Percentiles rank a stretch among this genome's conserved stretches.
These are phyloP conservation scores for Melanostigma gelatinosum DNA, from an alignment of 2,113 vertebrate species.

Conservation along the genomic window DNA sequence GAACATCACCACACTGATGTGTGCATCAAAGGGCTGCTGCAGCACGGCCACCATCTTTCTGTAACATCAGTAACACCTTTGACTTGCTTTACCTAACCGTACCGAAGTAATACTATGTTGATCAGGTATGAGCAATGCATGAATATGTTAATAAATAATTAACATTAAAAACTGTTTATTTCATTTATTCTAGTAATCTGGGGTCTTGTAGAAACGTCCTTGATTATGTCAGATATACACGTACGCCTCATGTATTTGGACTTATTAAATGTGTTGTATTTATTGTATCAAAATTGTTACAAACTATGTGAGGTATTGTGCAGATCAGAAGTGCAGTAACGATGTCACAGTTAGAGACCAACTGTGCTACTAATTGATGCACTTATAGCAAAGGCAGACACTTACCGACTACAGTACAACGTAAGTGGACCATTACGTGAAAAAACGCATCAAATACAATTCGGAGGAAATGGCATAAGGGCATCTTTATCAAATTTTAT, in stretches of 20 bases:
- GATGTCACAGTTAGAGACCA: neutral
- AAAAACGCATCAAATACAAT: neutral
- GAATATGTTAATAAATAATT: neutral
- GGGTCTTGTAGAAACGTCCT: neutral
- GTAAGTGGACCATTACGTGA: constrained; percentile 4
- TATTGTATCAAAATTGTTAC: too few relatives aligned
- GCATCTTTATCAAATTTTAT: neutral
- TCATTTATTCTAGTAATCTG: neutral
- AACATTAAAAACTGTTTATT: neutral
- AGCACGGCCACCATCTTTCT: too few relatives aligned
- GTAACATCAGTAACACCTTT: too few relatives aligned
- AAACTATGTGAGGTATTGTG: neutral
- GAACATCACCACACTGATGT: neutral
- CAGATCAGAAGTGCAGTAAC: neutral
- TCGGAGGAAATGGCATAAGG: neutral
- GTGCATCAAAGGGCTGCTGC: too few relatives aligned
- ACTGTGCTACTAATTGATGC: neutral
- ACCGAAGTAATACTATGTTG: too few relatives aligned
- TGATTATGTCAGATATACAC: neutral
- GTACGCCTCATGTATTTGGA: neutral
- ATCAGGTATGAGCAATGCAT: too few relatives aligned
- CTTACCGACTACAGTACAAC: neutral
- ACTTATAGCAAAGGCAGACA: neutral
- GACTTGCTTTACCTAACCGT: too few relatives aligned
- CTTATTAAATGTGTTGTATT: neutral